Evolutionary conservation across 2,113 vertebrate genomes (phyloP).

Genomic region (Pseudorhombus dupliciocellatus): DNA sequence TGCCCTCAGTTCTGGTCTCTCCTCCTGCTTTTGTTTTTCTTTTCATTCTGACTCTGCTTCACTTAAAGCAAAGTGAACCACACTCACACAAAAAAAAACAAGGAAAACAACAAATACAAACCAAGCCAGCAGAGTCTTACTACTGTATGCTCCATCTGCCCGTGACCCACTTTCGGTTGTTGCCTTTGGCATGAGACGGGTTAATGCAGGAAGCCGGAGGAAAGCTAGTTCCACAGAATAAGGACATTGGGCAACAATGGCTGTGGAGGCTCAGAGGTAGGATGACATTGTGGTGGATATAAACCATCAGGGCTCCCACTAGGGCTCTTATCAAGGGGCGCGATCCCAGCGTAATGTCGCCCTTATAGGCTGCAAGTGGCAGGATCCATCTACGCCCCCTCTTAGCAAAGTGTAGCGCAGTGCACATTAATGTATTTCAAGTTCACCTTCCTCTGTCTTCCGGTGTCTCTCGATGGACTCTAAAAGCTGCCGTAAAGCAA

Average conservation of each 20-base stretch:
- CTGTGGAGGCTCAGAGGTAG: constrained; percentile 10
- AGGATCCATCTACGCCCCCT: constrained; percentile 42
- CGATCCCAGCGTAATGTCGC: constrained; percentile 32
- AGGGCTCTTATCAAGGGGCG: constrained; percentile 33
- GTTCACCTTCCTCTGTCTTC: constrained; percentile 24
- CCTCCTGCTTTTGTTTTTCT: constrained; percentile 6
- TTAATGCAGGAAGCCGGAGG: constrained; percentile 39
- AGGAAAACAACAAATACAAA: constrained; percentile 16
- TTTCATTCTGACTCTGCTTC: constrained; percentile 1
- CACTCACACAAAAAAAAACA: constrained; percentile 20
- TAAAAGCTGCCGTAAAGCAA: constrained; percentile 46
- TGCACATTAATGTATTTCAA: constrained; percentile 60
- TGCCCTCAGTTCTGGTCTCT: not conserved
- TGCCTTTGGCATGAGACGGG: constrained; percentile 44
- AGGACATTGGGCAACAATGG: constrained; percentile 27
- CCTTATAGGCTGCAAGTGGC: constrained; percentile 39
- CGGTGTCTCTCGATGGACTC: constrained; percentile 29
- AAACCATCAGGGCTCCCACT: constrained; percentile 35
- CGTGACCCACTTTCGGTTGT: constrained; percentile 69
- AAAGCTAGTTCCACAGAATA: constrained; percentile 43
- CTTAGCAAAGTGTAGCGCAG: constrained; percentile 40
- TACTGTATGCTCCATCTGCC: constrained; percentile 43
- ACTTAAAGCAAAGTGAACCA: constrained; percentile 12
- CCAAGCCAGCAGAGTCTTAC: constrained; percentile 14
- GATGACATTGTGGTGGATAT: constrained; percentile 37